Evolutionary conservation across 2,797 vertebrate species (phyloP), one percentile per base, ranked within the genome.

Genomic region (Gymnodraco acuticeps): DNA sequence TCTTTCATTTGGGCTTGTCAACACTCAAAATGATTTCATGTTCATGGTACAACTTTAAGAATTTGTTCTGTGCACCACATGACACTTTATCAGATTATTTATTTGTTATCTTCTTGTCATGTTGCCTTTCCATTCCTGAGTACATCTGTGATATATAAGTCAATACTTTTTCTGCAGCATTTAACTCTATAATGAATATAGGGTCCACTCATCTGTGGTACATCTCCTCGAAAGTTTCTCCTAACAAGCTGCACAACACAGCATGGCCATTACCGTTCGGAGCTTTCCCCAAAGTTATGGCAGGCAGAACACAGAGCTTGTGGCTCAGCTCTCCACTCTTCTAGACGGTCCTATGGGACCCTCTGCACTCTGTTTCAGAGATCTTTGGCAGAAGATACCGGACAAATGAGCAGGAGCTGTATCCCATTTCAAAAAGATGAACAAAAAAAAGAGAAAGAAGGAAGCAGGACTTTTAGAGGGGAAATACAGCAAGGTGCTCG

Each of bases 391-490:
- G 82, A 82, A 80, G 41, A 81, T 67, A 47, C 70, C 55, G 85
- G 81, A 83, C 82, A 87, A 90, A 90, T 60, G 73, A 92, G 83
- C 78, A 27, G 67, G 80, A 86, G 80, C 81, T 88, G 84, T 77
- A 88, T 88, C 76, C 69, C 58, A 56, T 90, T 85, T 82, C 73
- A 80, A 43, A 33, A 71, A 78, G 80, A 83, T 71, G 64, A 70
- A 27, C 2, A 54, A 31, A 31, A 38, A 46, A 58, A 42, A 51
- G 52, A 54, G 12, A 51, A 20, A 71, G 65, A 55, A 38, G 63
- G 54, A 72, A 77, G 75, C 65, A 41, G 66, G 14, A 5, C 58
- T 78, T 38, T 60, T 77, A 68, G 68, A 53, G 43, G 43, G 65
- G 68, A 63, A 75, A 63, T 31, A 41, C 33, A 38, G 33, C 33